A percentile compares a stretch with the other conserved stretches of the same genome.
Conservation (phyloP, 2,797 vertebrate genomes). For the Coreius guichenoti region DNA sequence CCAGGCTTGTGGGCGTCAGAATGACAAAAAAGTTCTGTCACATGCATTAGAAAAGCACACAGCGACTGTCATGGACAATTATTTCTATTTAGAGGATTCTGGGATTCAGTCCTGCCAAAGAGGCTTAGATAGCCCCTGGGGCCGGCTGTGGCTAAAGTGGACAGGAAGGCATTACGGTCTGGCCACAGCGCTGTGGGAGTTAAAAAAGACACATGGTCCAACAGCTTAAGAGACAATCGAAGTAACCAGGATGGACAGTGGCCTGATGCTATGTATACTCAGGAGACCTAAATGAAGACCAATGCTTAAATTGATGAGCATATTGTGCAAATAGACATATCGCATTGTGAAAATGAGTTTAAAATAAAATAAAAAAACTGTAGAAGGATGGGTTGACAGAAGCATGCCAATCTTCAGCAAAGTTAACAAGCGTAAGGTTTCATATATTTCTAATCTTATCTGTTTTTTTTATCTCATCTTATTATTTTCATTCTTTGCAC, state of each 20-base stretch:
- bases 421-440: constrained; percentile 42
- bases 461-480: constrained; percentile 32
- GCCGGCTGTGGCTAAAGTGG: constrained; percentile 36
- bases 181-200: constrained; percentile 15
- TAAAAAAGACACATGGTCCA: constrained; percentile 42
- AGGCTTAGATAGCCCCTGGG: constrained; percentile 45
- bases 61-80: constrained; percentile 57
- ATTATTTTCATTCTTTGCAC: constrained; percentile 45
- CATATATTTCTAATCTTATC: constrained; percentile 46
- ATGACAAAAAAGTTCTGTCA: constrained; percentile 57
- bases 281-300: constrained; percentile 33
- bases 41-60: constrained; percentile 44
- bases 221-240: constrained; percentile 36
- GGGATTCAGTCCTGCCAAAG: constrained; percentile 43
- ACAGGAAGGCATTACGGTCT: constrained; percentile 31
- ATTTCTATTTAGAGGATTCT: constrained; percentile 46
- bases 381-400: neutral
- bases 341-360: neutral
- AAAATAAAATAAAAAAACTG: neutral
- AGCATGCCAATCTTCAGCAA: constrained; percentile 22
- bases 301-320: neutral
- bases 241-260: constrained; percentile 64
- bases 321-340: neutral
- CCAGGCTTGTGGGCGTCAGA: constrained; percentile 54
- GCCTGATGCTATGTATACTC: constrained; percentile 65